Base-by-base conservation (phyloP, 2,113 vertebrate genomes). In the Chlorodrepanis virens region DNA sequence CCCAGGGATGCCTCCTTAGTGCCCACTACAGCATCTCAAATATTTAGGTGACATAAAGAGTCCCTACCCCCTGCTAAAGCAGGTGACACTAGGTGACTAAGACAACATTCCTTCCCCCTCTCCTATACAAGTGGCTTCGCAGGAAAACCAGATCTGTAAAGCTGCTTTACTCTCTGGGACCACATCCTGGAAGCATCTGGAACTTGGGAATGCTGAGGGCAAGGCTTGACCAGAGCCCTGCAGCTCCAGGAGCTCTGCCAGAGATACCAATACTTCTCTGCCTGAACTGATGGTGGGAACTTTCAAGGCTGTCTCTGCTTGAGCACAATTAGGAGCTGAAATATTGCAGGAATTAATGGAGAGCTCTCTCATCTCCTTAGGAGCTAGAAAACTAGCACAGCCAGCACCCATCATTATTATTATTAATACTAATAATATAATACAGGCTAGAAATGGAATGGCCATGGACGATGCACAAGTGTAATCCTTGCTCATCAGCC, bases 311-410 rank as follows among this genome's bases (percentile, higher is more conserved):
- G 37, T 59, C 88, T 96, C 88, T 70, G 68, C 87, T 83, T 22
- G 70, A 89, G 90, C 64, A 75, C 86, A 94, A 92, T 96, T 96
- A 96, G 90, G 78, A 90, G 75, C 59, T 96, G 93, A 97, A 95
- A 91, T 96, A 96, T 67, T 85, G 67, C 90, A 33, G 80, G 95
- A 92, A 91, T 97, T 97, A 96, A 95, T 49, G 91, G 85, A 81
- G 83, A 95, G 64, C 85, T 71, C 83, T 89, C 83, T 94, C 81
- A 54, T 87, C 89, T 96, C 95, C 87, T 96, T 71, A 24, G 81
- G 85, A 94, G 87, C 89, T 63, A 54, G 47, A 68, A 90, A 91
- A 74, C 60, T 33, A 74, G 93, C 77, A 81, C 70, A 83, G 90
- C 87, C 71, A 83, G 92, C 91, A 91, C 94, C 90, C 76, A 90